Evolutionary conservation across 2,113 vertebrate species (phyloP), one percentile per base, ranked within the genome.

Genomic region (Zosterops hypoxanthus): DNA sequence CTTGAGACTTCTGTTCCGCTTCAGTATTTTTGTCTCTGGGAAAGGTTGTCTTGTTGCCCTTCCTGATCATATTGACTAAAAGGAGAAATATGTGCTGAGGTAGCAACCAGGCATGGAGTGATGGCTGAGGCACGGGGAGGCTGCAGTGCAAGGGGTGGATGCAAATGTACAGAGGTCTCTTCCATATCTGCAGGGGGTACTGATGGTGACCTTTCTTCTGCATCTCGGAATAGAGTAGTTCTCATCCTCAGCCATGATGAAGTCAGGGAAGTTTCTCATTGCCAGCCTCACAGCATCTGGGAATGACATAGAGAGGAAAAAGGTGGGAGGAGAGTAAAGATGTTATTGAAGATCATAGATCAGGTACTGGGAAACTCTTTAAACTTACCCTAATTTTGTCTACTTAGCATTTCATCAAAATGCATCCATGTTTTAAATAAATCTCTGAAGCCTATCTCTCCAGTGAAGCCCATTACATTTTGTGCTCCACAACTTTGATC

Each of bases 401-500:
- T 93, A 46, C 44, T 94, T 95, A 82, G 68, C 88, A 81, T 97
- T 94, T 96, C 92, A 96, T 94, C 85, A 81, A 92, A 94, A 93
- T 83, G 72, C 60, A 92, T 46, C 69, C 1, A 1, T 84, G 49
- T 93, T 90, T 88, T 82, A 84, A 95, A 93, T 76, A 93, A 95
- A 78, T 52, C 82, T 95, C 61, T 3, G 5, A 88, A 92, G 88
- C 76, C 52, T 86, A 34, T 90, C 90, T 88, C 80, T 94, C 69
- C 61, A 31, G 82, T 31, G 26, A 75, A 94, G 53, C 83, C 93
- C 82, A 76, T 93, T 96, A 84, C 36, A 2, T 86, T 92, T 88
- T 83, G 80, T 84, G 93, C 81, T 61, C 73, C 65, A 65, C 80
- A 64, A 88, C 96, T 97, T 97, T 96, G 95, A 97, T 96, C 96